phyloP scores from a whole-genome alignment of 2,797 vertebrate species.

The Manis pentadactyla region DNA sequence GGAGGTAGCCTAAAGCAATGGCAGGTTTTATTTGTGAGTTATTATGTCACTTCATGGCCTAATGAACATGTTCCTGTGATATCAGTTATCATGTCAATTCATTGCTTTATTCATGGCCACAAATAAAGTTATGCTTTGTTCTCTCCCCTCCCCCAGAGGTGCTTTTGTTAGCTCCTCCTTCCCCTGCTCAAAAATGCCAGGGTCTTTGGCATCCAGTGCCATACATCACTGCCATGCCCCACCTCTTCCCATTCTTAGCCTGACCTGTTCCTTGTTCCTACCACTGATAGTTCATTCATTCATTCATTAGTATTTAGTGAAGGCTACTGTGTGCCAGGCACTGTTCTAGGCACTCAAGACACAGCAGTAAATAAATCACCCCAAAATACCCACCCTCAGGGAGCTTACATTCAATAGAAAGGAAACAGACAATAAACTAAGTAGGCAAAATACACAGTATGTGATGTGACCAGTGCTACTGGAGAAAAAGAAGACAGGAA shows the following conservation, averaged over 20 bases:
- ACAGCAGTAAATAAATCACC: background rate
- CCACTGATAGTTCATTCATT: background rate
- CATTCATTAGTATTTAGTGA: background rate
- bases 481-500: conserved; percentile 19
- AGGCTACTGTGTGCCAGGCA: background rate
- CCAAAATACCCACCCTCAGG: background rate
- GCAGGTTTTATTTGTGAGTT: background rate
- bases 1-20: background rate
- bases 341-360: background rate
- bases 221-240: background rate
- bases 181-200: background rate
- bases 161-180: conserved; percentile 15
- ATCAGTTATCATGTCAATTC: background rate
- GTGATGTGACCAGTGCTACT: background rate
- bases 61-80: no score
- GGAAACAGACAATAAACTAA: conserved; percentile 5
- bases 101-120: background rate
- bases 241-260: background rate
- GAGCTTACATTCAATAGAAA: conserved; percentile 3
- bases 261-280: background rate
- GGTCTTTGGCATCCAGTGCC: background rate
- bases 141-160: background rate
- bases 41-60: background rate
- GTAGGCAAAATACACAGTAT: background rate
- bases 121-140: background rate